Evolutionary conservation across 2,113 vertebrate species (phyloP).

Genomic region (Ceyx melanurus): DNA sequence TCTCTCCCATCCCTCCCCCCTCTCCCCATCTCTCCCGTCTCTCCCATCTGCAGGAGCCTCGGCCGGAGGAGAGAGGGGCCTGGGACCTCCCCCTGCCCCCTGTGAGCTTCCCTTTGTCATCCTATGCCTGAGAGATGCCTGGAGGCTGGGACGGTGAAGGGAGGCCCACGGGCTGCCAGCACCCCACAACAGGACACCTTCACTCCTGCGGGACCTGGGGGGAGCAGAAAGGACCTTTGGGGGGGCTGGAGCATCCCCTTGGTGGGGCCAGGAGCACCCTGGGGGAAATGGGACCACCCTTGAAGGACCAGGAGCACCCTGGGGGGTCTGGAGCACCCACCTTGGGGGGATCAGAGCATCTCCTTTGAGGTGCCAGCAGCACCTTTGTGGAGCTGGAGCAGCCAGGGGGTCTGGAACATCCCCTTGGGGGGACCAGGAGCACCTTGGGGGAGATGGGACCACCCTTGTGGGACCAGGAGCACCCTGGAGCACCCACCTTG

Average conservation of each 20-base stretch:
- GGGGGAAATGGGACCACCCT: background rate
- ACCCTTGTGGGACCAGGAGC: background rate
- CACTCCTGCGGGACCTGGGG: accelerated
- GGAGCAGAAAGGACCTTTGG: background rate
- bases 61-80: background rate
- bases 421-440: background rate
- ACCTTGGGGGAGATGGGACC: background rate
- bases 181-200: background rate
- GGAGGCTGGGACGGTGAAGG: constrained; percentile 74
- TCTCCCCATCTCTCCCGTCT: background rate
- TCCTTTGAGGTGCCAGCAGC: too few species aligned
- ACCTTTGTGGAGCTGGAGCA: too few species aligned
- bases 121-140: constrained; percentile 71
- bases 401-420: background rate
- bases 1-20: too few species aligned
- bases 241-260: background rate
- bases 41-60: background rate
- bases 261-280: background rate
- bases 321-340: background rate
- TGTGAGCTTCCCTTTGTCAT: constrained; percentile 77
- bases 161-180: constrained; percentile 52
- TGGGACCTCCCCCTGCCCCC: background rate
- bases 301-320: background rate
- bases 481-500: background rate
- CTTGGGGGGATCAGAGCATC: background rate